A percentile compares a stretch with the other conserved stretches of the same genome.
Evolutionary conservation across 2,797 vertebrate species (phyloP).

Genomic region (Tangara arthus): DNA sequence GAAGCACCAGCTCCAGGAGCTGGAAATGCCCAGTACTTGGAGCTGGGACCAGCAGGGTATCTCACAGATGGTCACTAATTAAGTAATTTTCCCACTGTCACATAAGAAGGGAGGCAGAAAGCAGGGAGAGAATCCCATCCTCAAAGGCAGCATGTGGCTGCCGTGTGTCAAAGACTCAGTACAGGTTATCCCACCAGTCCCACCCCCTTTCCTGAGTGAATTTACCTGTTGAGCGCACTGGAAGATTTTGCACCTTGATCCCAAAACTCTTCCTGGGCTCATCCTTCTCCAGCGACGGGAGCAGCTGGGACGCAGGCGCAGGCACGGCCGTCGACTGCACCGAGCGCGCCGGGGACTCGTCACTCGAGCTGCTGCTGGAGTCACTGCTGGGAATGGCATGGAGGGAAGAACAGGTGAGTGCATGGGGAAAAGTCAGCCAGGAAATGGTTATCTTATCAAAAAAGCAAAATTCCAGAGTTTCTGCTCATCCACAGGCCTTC

Average conservation of each 20-base stretch:
- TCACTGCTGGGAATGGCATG: slow-evolving; percentile 76
- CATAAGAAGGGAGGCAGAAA: not conserved
- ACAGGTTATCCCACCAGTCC: not conserved
- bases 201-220: rapidly evolving
- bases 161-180: rapidly evolving
- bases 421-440: rapidly evolving
- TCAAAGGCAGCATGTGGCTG: rapidly evolving
- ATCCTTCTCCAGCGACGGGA: slow-evolving; percentile 92
- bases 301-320: slow-evolving; percentile 88
- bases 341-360: slow-evolving; percentile 93
- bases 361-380: slow-evolving; percentile 96
- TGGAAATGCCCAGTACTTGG: not conserved
- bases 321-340: slow-evolving; percentile 96
- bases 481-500: not conserved
- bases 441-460: not conserved
- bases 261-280: slow-evolving; percentile 98
- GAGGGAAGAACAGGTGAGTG: not conserved
- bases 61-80: not conserved
- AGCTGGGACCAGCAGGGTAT: not conserved
- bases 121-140: not conserved
- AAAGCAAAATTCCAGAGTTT: not conserved
- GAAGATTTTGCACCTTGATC: slow-evolving; percentile 99
- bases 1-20: not conserved
- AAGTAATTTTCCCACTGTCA: not conserved
- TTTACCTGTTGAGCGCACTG: slow-evolving; percentile 96